Conservation (phyloP, 1,140 invertebrate species). For the Macrosteles quadrilineatus region DNA sequence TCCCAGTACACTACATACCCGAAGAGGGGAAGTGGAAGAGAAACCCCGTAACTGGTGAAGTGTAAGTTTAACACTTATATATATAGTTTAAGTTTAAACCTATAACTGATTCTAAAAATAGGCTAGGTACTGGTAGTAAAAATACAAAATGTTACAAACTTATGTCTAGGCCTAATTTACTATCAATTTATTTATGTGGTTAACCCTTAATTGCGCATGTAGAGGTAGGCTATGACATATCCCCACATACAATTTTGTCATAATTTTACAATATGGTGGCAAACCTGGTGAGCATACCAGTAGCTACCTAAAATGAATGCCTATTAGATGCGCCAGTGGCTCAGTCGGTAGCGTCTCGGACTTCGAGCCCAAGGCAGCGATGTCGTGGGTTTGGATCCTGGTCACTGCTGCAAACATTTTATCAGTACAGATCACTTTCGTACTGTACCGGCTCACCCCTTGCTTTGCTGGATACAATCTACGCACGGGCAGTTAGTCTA, state of each 20-base stretch:
- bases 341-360: too few relatives aligned
- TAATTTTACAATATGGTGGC: too few relatives aligned
- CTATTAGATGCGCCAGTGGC: too few relatives aligned
- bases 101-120: neutral
- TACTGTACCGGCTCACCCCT: too few relatives aligned
- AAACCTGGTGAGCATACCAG: too few relatives aligned
- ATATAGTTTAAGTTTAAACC: neutral
- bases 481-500: too few relatives aligned
- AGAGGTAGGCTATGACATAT: neutral
- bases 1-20: slow-evolving; percentile 84
- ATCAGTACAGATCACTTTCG: too few relatives aligned
- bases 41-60: slow-evolving; percentile 69
- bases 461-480: too few relatives aligned
- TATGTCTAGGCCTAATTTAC: neutral
- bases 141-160: neutral
- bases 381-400: too few relatives aligned
- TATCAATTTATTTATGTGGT: neutral
- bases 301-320: too few relatives aligned
- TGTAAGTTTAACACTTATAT: slow-evolving; percentile 52
- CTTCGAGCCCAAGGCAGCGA: too few relatives aligned
- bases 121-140: neutral
- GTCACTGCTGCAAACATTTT: too few relatives aligned
- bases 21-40: slow-evolving; percentile 71
- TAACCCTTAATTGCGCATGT: neutral
- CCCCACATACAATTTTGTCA: neutral